phyloP scores from a whole-genome alignment of 2,797 vertebrate genomes.

The Alfaro cultratus region DNA sequence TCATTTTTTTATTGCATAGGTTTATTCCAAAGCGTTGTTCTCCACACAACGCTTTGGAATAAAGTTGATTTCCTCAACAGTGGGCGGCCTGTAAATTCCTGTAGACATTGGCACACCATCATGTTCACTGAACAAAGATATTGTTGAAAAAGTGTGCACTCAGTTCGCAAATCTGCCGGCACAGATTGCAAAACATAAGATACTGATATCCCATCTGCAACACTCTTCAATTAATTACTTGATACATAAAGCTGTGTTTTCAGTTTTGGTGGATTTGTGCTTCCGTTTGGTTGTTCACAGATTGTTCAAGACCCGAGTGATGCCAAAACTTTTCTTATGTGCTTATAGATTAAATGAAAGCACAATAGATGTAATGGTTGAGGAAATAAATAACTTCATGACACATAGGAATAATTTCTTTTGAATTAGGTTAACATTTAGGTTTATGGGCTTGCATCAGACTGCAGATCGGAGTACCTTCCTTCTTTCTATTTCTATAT shows the following conservation, averaged over 20 bases:
- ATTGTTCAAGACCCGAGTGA: not conserved
- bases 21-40: not conserved
- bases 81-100: slow-evolving; percentile 10
- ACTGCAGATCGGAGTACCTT: not conserved
- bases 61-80: slow-evolving; percentile 5
- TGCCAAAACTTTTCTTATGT: not conserved
- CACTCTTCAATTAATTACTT: slow-evolving; percentile 1
- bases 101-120: slow-evolving; percentile 12
- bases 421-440: not conserved
- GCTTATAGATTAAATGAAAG: not conserved
- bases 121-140: slow-evolving; percentile 9
- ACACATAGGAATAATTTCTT: not conserved
- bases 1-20: not conserved
- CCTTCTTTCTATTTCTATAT: not conserved
- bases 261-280: not conserved
- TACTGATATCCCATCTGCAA: slow-evolving; percentile 15
- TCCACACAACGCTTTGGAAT: not conserved
- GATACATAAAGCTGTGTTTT: not conserved
- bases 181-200: slow-evolving; percentile 33
- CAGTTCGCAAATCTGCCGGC: slow-evolving; percentile 6
- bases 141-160: slow-evolving; percentile 11
- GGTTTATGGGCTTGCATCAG: not conserved
- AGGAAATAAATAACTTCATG: not conserved
- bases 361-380: not conserved
- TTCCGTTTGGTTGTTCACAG: not conserved